Conservation (phyloP, 2,113 vertebrate species). For the Hippocampus barbouri region DNA sequence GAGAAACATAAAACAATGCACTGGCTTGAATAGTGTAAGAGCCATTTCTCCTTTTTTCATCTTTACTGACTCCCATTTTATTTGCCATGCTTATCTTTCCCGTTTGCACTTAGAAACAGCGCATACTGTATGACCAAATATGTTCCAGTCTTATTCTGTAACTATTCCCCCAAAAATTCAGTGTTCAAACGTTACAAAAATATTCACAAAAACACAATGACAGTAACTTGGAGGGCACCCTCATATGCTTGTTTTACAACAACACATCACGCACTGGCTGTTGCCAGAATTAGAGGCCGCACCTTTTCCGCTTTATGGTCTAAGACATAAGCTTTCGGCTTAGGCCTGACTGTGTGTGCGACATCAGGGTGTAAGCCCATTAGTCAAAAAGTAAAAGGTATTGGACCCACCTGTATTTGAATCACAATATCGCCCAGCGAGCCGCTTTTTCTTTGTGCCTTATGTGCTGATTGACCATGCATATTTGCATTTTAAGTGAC, state of each 20-base stretch:
- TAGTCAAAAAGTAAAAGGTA: constrained; percentile 58
- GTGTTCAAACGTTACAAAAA: constrained; percentile 33
- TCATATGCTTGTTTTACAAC: constrained; percentile 24
- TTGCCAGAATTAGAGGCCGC: constrained; percentile 54
- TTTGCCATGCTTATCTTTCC: constrained; percentile 9
- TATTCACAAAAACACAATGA: constrained; percentile 20
- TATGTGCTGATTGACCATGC: not conserved
- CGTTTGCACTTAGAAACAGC: constrained; percentile 29
- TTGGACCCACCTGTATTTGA: constrained; percentile 24
- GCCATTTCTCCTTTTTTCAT: not conserved
- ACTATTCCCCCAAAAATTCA: constrained; percentile 25
- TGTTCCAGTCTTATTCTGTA: constrained; percentile 15
- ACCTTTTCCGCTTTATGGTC: constrained; percentile 34
- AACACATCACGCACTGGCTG: constrained; percentile 49
- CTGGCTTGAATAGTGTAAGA: constrained; percentile 31
- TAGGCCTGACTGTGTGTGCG: constrained; percentile 55
- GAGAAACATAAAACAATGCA: constrained; percentile 58
- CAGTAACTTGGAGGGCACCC: constrained; percentile 20
- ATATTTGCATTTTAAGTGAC: not conserved
- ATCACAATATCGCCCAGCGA: constrained; percentile 10
- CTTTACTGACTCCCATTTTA: constrained; percentile 5
- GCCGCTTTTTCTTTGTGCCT: not conserved
- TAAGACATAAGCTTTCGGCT: constrained; percentile 60
- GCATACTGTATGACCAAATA: constrained; percentile 11
- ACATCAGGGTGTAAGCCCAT: constrained; percentile 63